Evolutionary conservation across 2,888 invertebrate genomes (phyloP), one percentile per base, ranked within the genome.

Genomic region (Camponotus fellah): DNA sequence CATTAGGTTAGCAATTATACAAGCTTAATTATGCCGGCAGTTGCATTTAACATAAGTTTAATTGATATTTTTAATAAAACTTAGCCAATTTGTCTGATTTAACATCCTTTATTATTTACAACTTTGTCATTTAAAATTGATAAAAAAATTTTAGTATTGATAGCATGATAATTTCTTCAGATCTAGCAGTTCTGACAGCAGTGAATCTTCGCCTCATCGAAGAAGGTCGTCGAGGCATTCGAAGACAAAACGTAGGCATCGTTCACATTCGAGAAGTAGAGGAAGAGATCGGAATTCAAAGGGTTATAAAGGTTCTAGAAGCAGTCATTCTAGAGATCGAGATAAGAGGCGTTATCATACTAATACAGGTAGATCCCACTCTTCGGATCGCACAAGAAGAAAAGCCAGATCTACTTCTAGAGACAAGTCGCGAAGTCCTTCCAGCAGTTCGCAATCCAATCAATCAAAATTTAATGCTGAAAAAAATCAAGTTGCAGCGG

Each of bases 371-470:
- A 92, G 90, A 85, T 94, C 94, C 9, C 86, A 87, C 37, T 94
- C 94, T 5, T 90, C 92, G 1, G 94, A 93, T 71, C 89, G 82
- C 14, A 91, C 90, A 49, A 90, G 89, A 34, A 91, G 89, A 77
- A 92, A 91, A 79, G 86, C 58, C 69, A 92, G 93, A 86, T 95
- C 95, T 5, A 83, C 84, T 58, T 94, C 95, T 0, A 92, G 93
- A 82, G 95, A 95, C 64, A 94, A 93, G 66, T 94, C 94, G 2
- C 92, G 92, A 4, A 94, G 94, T 77, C 90, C 94, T 85, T 94
- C 94, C 2, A 94, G 93, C 82, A 94, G 94, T 85, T 93, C 93
- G 0, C 90, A 90, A 26, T 94, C 94, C 9, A 92, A 92, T 85
- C 85, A 91, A 17, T 93, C 94, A 81, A 84, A 90, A 62, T 83